These are phyloP conservation scores for Campopleginae sp. DNA, from an alignment of 2,888 invertebrate species.

Conservation along the genomic window DNA sequence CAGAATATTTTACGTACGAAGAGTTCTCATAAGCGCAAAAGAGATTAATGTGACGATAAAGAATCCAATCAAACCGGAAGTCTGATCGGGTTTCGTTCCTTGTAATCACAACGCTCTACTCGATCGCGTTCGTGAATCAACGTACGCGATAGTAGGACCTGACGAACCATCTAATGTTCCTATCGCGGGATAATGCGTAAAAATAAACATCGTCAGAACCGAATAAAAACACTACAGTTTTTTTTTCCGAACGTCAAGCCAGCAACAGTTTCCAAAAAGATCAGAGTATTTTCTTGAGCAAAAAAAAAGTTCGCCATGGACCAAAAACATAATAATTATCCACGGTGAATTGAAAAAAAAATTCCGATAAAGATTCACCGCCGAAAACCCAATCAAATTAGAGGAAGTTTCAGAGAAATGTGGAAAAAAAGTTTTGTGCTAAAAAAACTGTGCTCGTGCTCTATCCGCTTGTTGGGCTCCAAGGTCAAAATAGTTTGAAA, in stretches of 20 bases:
- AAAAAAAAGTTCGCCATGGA: no score
- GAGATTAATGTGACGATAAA: slow-evolving; percentile 1
- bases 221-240: not conserved
- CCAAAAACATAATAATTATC: no score
- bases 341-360: not conserved
- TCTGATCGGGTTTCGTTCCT: not conserved
- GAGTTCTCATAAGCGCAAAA: not conserved
- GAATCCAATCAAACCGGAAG: slow-evolving; percentile 6
- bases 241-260: no score
- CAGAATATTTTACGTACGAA: not conserved
- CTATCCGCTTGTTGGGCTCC: no score
- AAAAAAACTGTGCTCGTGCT: not conserved
- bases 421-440: not conserved
- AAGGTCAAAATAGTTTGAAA: no score
- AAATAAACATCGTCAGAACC: not conserved
- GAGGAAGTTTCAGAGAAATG: not conserved
- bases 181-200: not conserved
- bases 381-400: not conserved
- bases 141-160: not conserved
- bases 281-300: no score
- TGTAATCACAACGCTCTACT: not conserved
- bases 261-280: no score
- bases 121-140: not conserved
- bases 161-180: not conserved
- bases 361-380: not conserved